Evolutionary conservation across 2,113 vertebrate species (phyloP), one percentile per base, ranked within the genome.

Genomic region (Anthoscopus minutus): DNA sequence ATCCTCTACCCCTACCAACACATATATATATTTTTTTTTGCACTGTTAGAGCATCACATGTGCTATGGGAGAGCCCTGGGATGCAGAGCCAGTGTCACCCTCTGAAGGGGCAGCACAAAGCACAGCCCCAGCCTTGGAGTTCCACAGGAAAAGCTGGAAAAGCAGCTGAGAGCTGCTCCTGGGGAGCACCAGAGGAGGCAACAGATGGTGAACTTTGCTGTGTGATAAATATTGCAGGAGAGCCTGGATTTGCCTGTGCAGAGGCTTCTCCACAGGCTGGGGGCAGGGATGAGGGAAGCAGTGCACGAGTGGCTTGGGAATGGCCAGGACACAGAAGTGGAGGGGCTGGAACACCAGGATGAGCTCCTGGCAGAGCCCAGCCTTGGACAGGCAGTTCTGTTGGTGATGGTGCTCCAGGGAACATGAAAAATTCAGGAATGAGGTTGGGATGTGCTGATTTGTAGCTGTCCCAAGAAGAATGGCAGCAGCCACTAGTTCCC

Each of bases 21-120:
- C 3, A 16, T n/a, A n/a, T n/a, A n/a, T n/a, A n/a, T n/a, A 0
- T 21, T 51, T 25, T 37, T 56, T 50, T 47, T 38, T 42, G 16
- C 18, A 4, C 7, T 38, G 5, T 24, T 18, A 2, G 0, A 2
- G 40, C 12, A 19, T 3, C 42, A 10, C 15, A 0, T 1, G 61
- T 20, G n/a, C 37, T 57, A 27, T 0, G 6, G 54, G 37, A 42
- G n/a, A 53, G 38, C 35, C 21, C n/a, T 1, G 2, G 37, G 81
- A 12, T 10, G 71, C 51, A 12, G 71, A 86, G 57, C 42, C 42
- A 42, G 42, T 42, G n/a, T n/a, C n/a, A n/a, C 42, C 42, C 42
- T 42, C 42, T 15, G 42, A 3, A 42, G 16, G 42, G 42, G 42
- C 42, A 42, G 14, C 42, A 48, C 64, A 60, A 48, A 38, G 60